These are phyloP conservation scores for Yponomeuta cagnagella DNA, from an alignment of 2,888 invertebrate genomes.

Conservation along the genomic window DNA sequence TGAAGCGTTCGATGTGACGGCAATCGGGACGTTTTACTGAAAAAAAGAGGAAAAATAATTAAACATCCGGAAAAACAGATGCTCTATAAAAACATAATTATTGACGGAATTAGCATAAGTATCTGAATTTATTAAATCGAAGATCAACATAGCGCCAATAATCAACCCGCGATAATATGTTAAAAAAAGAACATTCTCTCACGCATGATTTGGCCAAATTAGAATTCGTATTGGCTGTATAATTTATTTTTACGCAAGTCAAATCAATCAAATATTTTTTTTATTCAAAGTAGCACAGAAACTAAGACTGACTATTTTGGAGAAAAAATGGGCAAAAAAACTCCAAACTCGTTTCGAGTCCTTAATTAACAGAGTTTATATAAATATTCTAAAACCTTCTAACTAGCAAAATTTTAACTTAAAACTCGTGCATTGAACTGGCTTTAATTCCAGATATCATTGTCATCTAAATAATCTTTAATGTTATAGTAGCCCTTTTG, in stretches of 20 bases:
- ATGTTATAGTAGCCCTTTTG: too few species aligned
- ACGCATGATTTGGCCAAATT: neutral
- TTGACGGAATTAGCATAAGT: neutral
- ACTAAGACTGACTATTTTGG: too few species aligned
- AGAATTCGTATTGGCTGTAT: neutral
- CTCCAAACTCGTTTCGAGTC: too few species aligned
- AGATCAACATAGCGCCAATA: neutral
- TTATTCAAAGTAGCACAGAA: too few species aligned
- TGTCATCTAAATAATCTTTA: too few species aligned
- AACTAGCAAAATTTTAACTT: too few species aligned
- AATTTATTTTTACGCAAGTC: neutral
- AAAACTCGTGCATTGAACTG: too few species aligned
- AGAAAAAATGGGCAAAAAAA: too few species aligned
- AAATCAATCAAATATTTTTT: too few species aligned
- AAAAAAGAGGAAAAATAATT: neutral
- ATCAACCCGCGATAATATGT: neutral
- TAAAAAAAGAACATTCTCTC: conserved; percentile 8
- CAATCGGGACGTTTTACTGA: neutral
- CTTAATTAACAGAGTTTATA: too few species aligned
- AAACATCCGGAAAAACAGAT: neutral
- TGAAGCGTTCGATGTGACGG: conserved; percentile 10
- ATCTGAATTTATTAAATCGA: neutral
- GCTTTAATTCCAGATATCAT: too few species aligned
- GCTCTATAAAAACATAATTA: conserved; percentile 15
- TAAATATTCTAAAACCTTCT: too few species aligned